Conservation (phyloP, 2,888 invertebrate species). For the Embidobia sp. region DNA sequence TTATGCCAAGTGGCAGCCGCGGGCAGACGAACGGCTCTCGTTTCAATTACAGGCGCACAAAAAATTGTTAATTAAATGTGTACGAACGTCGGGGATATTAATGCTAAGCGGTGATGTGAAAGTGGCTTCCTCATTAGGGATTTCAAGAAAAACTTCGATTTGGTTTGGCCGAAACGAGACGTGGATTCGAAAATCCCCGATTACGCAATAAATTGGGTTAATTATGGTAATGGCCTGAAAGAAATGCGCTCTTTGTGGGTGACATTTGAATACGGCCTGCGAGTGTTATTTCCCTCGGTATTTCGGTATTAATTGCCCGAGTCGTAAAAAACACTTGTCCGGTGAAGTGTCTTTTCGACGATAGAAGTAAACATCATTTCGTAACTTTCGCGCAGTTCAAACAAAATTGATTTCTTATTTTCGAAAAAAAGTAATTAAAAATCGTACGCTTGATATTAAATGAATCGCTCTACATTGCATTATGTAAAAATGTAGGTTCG, state of each 20-base stretch:
- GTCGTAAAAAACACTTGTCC: no score
- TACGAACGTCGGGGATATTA: constrained; percentile 30
- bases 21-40: background rate
- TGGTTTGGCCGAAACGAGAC: constrained; percentile 16
- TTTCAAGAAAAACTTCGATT: constrained; percentile 52
- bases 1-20: no score
- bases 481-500: no score
- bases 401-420: no score
- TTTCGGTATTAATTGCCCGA: background rate
- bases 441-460: no score
- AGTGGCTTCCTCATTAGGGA: constrained; percentile 54
- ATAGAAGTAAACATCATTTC: no score
- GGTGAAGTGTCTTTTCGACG: no score
- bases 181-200: constrained; percentile 38
- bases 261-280: constrained; percentile 5
- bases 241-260: background rate
- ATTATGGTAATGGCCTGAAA: constrained; percentile 16
- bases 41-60: constrained; percentile 20
- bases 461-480: no score
- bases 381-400: no score
- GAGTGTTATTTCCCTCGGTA: no score
- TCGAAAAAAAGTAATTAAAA: no score
- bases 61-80: constrained; percentile 48
- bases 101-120: constrained; percentile 46
- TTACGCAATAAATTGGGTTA: constrained; percentile 32